Percentiles rank a stretch among this genome's conserved stretches.
phyloP scores from a whole-genome alignment of 2,888 invertebrate species.

The Pollenia amentaria region DNA sequence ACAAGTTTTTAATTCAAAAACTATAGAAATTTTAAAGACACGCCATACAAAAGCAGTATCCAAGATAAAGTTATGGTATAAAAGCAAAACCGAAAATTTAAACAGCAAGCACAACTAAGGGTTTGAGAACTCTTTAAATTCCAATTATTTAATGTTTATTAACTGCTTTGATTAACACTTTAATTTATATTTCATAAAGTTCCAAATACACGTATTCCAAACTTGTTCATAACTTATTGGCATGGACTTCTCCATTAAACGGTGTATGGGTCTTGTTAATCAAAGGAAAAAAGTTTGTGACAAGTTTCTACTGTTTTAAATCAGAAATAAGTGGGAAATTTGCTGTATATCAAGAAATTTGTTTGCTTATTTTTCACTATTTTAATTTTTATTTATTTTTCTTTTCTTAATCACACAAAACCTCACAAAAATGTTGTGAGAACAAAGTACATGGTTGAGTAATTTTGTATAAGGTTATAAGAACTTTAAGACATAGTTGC shows the following conservation, averaged over 20 bases:
- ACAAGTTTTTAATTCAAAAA: not conserved
- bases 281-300: not conserved
- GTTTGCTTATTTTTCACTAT: slow-evolving; percentile 35
- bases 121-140: not conserved
- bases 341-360: slow-evolving; percentile 30
- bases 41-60: not conserved
- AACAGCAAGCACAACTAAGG: not conserved
- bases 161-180: not conserved
- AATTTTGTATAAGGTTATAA: not conserved
- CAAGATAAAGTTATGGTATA: not conserved
- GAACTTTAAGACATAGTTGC: slow-evolving; percentile 41
- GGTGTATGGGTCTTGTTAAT: slow-evolving; percentile 3
- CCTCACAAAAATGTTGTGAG: slow-evolving; percentile 52
- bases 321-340: not conserved
- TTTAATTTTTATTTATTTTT: slow-evolving; percentile 52
- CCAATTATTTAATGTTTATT: not conserved
- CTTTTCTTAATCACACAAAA: slow-evolving; percentile 52
- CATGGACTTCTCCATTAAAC: slow-evolving; percentile 50
- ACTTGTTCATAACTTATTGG: slow-evolving; percentile 44
- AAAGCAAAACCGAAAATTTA: not conserved
- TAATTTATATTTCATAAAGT: slow-evolving; percentile 40
- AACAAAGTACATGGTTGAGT: slow-evolving; percentile 48
- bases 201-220: slow-evolving; percentile 38
- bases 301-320: slow-evolving; percentile 11
- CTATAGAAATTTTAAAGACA: slow-evolving; percentile 4